Conservation (phyloP, 2,888 invertebrate genomes). For the Fissipunctia ypsillon region DNA sequence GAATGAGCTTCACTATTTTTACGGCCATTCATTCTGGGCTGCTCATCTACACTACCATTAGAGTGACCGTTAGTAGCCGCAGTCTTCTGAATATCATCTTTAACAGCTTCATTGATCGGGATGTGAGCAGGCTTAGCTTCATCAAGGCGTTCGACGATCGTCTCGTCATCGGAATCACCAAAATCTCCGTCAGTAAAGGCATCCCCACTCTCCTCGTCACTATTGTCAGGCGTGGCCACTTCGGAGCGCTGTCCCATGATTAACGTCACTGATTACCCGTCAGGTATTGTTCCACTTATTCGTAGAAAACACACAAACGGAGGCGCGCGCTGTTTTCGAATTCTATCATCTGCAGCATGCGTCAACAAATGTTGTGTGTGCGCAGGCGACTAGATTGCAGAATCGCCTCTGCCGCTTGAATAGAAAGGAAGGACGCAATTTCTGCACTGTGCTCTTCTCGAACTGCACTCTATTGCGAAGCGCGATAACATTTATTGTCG, state of each 20-base stretch:
- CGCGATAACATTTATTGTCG: conserved; percentile 78
- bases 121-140: conserved; percentile 69
- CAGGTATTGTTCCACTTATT: conserved; percentile 72
- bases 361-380: conserved; percentile 71
- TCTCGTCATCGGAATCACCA: conserved; percentile 84
- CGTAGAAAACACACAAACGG: conserved; percentile 75
- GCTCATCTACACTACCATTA: conserved; percentile 64
- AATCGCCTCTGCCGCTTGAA: conserved; percentile 71
- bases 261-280: conserved; percentile 68
- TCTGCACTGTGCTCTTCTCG: conserved; percentile 73
- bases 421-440: conserved; percentile 82
- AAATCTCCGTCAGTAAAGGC: conserved; percentile 88
- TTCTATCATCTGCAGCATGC: conserved; percentile 75
- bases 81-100: conserved; percentile 74
- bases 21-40: conserved; percentile 73
- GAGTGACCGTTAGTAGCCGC: conserved; percentile 67
- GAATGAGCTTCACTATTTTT: conserved; percentile 71
- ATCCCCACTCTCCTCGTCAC: conserved; percentile 85
- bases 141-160: conserved; percentile 73
- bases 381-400: conserved; percentile 69
- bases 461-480: conserved; percentile 75
- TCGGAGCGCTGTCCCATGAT: conserved; percentile 82
- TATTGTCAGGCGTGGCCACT: conserved; percentile 83
- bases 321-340: conserved; percentile 75
- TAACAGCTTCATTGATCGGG: conserved; percentile 83